Conservation (phyloP, 2,888 invertebrate genomes). For the Cynaeus angustus region DNA sequence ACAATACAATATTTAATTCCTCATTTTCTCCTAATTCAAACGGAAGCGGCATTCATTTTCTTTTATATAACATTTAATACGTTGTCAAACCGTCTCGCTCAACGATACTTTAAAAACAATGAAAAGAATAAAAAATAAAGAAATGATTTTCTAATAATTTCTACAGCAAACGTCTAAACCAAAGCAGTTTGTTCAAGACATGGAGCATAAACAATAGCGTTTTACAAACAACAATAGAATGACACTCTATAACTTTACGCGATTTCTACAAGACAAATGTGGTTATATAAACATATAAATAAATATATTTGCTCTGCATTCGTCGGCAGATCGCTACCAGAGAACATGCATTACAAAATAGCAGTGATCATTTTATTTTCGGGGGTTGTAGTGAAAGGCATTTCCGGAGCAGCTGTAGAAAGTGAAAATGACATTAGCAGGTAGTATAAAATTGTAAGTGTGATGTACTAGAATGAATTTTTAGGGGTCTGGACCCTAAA, state of each 20-base stretch:
- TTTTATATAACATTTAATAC: slow-evolving; percentile 5
- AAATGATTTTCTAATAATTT: slow-evolving; percentile 33
- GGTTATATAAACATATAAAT: slow-evolving; percentile 49
- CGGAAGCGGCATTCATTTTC: slow-evolving; percentile 1
- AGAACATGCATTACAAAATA: slow-evolving; percentile 33
- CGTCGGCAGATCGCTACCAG: not conserved
- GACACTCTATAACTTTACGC: slow-evolving; percentile 10
- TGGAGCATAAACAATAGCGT: slow-evolving; percentile 59
- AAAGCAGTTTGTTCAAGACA: slow-evolving; percentile 55
- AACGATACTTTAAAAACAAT: not conserved
- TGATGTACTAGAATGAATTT: slow-evolving; percentile 30
- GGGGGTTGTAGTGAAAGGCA: slow-evolving; percentile 5
- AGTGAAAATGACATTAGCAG: slow-evolving; percentile 42
- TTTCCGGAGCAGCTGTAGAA: slow-evolving; percentile 28
- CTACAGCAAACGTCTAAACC: slow-evolving; percentile 38
- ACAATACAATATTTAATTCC: not conserved
- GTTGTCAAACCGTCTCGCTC: not conserved
- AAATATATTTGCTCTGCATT: slow-evolving; percentile 21
- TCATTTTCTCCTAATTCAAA: not conserved
- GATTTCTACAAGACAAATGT: slow-evolving; percentile 32
- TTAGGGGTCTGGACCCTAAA: slow-evolving; percentile 66
- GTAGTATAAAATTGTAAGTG: slow-evolving; percentile 21
- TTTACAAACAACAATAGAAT: slow-evolving; percentile 51
- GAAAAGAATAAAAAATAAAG: slow-evolving; percentile 29
- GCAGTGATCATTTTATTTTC: slow-evolving; percentile 27